These are phyloP conservation scores for Camponotus vicinus DNA, from an alignment of 1,140 invertebrate genomes.

Conservation along the genomic window DNA sequence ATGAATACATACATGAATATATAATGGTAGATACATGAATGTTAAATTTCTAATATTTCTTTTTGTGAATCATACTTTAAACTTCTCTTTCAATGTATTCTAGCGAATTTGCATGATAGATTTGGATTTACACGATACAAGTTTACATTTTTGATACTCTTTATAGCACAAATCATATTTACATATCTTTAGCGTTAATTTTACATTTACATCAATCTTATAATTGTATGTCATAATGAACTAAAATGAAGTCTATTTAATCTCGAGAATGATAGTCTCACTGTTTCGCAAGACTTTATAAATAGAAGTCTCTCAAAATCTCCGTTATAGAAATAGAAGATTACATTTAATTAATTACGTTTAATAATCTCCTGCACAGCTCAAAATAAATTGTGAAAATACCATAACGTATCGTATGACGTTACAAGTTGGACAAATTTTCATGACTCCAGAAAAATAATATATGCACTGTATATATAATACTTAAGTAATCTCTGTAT, in stretches of 20 bases:
- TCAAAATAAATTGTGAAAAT: constrained; percentile 22
- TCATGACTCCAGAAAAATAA: too few relatives aligned
- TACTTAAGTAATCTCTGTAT: constrained; percentile 24
- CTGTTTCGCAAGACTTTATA: neutral
- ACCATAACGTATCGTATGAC: neutral
- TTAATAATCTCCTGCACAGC: constrained; percentile 1
- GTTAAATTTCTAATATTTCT: neutral
- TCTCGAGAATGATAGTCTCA: neutral
- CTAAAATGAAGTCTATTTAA: neutral
- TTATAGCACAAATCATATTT: neutral
- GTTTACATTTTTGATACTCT: neutral
- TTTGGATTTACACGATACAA: constrained; percentile 1
- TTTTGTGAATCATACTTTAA: neutral
- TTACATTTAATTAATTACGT: constrained; percentile 28
- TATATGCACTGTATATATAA: neutral
- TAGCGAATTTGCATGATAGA: neutral
- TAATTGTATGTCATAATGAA: neutral
- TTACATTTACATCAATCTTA: neutral
- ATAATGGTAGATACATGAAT: too few relatives aligned
- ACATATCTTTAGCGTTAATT: neutral
- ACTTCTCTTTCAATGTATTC: neutral
- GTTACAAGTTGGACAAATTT: constrained; percentile 23
- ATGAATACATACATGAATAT: neutral
- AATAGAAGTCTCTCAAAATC: neutral
- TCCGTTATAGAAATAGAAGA: neutral